These are phyloP conservation scores for Sylvia borin DNA, from an alignment of 2,797 vertebrate species.

Conservation along the genomic window DNA sequence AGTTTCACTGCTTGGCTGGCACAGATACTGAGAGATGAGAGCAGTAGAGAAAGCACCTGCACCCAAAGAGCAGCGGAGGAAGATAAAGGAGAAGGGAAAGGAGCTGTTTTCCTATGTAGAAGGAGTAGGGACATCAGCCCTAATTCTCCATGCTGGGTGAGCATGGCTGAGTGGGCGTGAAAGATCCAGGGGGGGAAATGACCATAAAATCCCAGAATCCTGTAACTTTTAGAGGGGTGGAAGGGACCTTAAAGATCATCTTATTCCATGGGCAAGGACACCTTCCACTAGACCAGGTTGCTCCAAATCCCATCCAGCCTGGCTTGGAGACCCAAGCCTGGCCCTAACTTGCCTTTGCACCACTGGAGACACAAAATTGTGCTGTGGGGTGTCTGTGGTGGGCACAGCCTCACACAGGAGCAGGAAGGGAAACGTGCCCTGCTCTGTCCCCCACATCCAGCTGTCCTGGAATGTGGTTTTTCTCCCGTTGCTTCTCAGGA, in stretches of 20 bases:
- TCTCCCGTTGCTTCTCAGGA: background rate
- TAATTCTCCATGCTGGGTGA: background rate
- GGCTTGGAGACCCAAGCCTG: fast-evolving
- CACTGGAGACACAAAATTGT: background rate
- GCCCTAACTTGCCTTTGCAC: background rate
- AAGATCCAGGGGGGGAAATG: background rate
- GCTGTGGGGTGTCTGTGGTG: fast-evolving
- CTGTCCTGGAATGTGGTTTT: background rate
- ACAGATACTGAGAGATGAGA: background rate
- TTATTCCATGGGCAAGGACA: background rate
- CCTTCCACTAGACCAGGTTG: background rate
- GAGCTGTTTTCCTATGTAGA: fast-evolving
- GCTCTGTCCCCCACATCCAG: background rate
- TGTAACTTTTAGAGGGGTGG: fast-evolving
- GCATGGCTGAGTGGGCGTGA: background rate
- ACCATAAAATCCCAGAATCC: background rate
- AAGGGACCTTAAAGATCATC: background rate
- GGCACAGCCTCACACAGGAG: background rate
- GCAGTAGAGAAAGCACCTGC: background rate
- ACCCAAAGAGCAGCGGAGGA: background rate
- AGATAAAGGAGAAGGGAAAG: background rate
- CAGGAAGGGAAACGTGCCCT: background rate
- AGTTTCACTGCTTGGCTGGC: background rate
- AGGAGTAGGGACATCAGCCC: background rate
- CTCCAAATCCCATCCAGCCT: background rate